Evolutionary conservation across 2,797 vertebrate species (phyloP), one percentile per base, ranked within the genome.

Genomic region (Spatula clypeata): DNA sequence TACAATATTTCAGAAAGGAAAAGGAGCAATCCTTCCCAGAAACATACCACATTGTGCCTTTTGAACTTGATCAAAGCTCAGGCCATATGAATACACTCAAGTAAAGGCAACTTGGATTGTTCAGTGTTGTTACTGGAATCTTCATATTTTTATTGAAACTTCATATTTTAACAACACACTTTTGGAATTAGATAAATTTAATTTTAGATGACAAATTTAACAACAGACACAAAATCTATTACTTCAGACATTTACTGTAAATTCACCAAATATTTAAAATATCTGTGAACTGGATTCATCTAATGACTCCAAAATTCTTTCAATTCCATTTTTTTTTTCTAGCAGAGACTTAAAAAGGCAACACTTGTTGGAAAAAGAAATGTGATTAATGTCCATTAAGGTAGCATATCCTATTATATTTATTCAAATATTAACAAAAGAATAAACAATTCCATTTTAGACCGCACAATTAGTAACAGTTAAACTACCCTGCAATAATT

Each of bases 251-350:
- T 77, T 62, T 83, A 40, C 16, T 79, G 42, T 61, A 71, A 58
- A 58, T 81, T 90, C 67, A 81, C 38, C 82, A 92, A 95, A 64
- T 93, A 88, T 60, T 95, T 81, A 18, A 86, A 95, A 20, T 94
- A 93, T 60, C 71, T 73, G n/a, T 79, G 66, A 72, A 75, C 2
- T 94, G 74, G 60, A 79, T 71, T 86, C 2, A 88, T 77, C 42
- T 75, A 57, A 86, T 19, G 47, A 88, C 73, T 60, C 88, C 75
- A 90, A 60, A 77, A 91, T 91, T 77, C 44, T 80, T 95, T 61
- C 42, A 74, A 53, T 79, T 94, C 85, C 3, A 0, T 90, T 94
- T 57, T 21, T 53, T 95, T 74, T 49, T 96, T 80, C 61, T 61
- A 72, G 32, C 6, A 36, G 81, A 57, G 61, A 45, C 18, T 86